These are phyloP conservation scores for Amphiprion ocellaris DNA, from an alignment of 2,113 vertebrate species.

Conservation along the genomic window DNA sequence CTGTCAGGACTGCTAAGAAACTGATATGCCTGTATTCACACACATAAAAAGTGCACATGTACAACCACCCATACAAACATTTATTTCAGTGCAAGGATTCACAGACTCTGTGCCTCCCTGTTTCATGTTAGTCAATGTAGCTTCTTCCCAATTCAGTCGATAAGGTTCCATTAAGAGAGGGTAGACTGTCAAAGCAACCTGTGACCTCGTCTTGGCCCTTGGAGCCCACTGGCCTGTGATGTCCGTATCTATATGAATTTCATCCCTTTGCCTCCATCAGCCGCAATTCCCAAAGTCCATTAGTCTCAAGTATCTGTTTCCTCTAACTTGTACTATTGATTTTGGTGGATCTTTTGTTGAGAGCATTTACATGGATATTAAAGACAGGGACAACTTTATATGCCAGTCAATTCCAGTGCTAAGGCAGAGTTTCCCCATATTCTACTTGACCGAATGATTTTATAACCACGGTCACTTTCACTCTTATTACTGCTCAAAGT, in stretches of 20 bases:
- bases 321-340: conserved; percentile 88
- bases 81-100: conserved; percentile 58
- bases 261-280: conserved; percentile 83
- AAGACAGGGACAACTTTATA: conserved; percentile 78
- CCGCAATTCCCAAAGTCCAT: conserved; percentile 88
- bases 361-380: conserved; percentile 77
- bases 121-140: conserved; percentile 84
- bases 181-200: conserved; percentile 88
- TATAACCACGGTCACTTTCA: conserved; percentile 17
- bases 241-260: conserved; percentile 90
- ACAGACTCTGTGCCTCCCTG: conserved; percentile 83
- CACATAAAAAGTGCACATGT: conserved; percentile 32
- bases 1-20: conserved; percentile 56
- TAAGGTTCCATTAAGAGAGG: conserved; percentile 92
- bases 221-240: conserved; percentile 83
- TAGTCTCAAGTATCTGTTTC: conserved; percentile 92
- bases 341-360: conserved; percentile 77
- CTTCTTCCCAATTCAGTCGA: conserved; percentile 89
- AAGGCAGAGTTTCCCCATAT: conserved; percentile 1
- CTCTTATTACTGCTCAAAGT: conserved; percentile 8
- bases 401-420: conserved; percentile 55
- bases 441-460: conserved; percentile 43
- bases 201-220: conserved; percentile 80
- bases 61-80: conserved; percentile 19
- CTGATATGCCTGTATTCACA: conserved; percentile 59